Conservation (phyloP, 2,113 vertebrate species). For the Aspiorhynchus laticeps region DNA sequence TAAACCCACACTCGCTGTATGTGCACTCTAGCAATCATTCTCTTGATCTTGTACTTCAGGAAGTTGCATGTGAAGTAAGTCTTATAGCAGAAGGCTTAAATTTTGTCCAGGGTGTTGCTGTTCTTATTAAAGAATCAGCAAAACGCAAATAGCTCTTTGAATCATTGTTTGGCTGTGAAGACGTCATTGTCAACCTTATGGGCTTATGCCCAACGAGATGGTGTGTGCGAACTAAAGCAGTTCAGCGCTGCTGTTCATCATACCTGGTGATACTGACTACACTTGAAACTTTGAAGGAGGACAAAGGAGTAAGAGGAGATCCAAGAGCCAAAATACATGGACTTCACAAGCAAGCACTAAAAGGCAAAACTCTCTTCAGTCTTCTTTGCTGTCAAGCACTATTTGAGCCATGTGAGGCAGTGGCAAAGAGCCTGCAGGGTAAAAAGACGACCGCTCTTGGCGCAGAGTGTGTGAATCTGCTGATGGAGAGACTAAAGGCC, state of each 20-base stretch:
- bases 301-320: neutral
- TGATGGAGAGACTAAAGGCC: conserved; percentile 1
- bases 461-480: neutral
- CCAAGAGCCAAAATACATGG: conserved; percentile 1
- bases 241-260: neutral
- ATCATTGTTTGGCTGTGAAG: neutral
- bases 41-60: neutral
- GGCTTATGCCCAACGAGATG: neutral
- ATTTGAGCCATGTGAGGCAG: neutral
- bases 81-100: neutral
- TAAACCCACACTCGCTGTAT: neutral
- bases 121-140: neutral
- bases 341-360: neutral
- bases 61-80: neutral
- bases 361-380: neutral
- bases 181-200: neutral
- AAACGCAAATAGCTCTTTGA: neutral
- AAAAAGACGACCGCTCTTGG: neutral
- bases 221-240: neutral
- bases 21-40: neutral
- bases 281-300: neutral
- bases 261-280: neutral
- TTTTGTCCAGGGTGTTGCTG: neutral
- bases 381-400: neutral
- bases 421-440: neutral